Conservation (phyloP, 2,113 vertebrate genomes). For the Chrysochloris asiatica region DNA sequence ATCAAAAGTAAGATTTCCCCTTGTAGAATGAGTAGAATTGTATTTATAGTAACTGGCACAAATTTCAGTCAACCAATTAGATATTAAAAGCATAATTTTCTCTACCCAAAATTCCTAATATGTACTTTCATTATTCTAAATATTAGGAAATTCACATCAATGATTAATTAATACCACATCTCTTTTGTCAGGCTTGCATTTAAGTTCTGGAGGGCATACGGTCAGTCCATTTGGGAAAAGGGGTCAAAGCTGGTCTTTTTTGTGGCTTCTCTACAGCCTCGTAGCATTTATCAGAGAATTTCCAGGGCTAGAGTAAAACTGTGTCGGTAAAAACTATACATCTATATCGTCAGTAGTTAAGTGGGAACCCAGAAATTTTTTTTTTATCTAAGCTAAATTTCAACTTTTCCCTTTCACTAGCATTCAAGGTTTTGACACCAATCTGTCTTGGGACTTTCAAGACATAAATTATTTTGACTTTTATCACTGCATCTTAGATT, state of each 20-base stretch:
- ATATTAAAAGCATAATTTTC: too few species aligned
- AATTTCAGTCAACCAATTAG: background rate
- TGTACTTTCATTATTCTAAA: background rate
- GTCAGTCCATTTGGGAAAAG: background rate
- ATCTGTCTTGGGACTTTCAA: too few species aligned
- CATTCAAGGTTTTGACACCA: background rate
- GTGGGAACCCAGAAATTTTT: background rate
- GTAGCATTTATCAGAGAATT: background rate
- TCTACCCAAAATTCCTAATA: background rate
- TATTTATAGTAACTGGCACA: background rate
- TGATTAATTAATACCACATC: background rate
- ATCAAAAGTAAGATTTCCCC: background rate
- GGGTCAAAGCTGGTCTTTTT: background rate
- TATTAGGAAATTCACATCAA: background rate
- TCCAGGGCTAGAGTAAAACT: background rate
- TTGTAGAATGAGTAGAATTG: background rate
- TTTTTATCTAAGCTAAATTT: background rate
- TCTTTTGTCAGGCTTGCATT: background rate
- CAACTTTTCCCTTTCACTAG: background rate
- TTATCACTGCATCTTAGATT: background rate
- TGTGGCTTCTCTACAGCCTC: background rate
- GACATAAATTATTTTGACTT: background rate
- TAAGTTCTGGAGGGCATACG: background rate
- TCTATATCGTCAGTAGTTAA: background rate
- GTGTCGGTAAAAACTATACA: background rate